Conservation (phyloP, 2,113 vertebrate species). For the Neomonachus schauinslandi region DNA sequence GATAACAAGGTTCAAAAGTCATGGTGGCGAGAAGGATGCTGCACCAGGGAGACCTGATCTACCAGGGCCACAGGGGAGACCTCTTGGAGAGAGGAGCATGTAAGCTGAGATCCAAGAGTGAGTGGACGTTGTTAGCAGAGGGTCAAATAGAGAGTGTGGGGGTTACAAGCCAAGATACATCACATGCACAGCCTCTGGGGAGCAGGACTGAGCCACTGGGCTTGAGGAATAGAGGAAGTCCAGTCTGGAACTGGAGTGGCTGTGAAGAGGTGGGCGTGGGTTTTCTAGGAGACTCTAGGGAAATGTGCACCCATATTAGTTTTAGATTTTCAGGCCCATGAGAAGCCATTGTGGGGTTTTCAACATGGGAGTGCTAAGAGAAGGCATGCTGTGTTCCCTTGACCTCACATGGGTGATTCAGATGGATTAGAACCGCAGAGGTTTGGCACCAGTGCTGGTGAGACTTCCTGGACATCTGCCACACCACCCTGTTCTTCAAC, state of each 20-base stretch:
- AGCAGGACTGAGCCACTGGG: neutral
- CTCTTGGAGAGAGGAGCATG: neutral
- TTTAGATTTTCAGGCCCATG: neutral
- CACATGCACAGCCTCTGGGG: neutral
- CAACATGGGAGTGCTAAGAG: neutral
- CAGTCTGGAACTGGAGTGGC: rapidly evolving
- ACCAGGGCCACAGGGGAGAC: neutral
- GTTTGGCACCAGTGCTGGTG: neutral
- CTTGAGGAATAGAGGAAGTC: too few relatives aligned
- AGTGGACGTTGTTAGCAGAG: neutral
- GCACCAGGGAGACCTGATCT: too few relatives aligned
- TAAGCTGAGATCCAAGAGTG: rapidly evolving
- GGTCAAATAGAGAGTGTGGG: too few relatives aligned
- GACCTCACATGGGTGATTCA: neutral
- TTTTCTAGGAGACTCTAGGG: too few relatives aligned
- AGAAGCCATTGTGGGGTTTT: neutral
- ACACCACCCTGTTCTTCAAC: too few relatives aligned
- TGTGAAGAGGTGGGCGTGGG: neutral
- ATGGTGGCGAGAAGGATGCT: neutral
- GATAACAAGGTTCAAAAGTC: rapidly evolving
- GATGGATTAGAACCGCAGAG: neutral
- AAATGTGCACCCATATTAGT: rapidly evolving
- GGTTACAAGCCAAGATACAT: neutral
- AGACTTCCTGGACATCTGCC: rapidly evolving
- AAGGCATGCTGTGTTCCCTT: neutral